Percentiles rank a stretch among this genome's conserved stretches.
Conservation (phyloP, 2,113 vertebrate species). For the Gadus macrocephalus region DNA sequence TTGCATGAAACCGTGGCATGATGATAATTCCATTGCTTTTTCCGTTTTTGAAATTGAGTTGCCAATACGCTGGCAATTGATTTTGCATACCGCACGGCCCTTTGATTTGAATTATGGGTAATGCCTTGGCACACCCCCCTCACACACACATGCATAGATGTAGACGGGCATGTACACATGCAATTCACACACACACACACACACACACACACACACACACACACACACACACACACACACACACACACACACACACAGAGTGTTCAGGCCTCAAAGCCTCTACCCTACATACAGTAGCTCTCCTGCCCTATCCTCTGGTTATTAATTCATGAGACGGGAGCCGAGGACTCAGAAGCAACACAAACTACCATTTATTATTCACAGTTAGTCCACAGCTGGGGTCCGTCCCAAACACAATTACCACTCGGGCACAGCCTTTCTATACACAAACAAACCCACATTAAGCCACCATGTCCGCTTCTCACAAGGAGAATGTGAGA, state of each 20-base stretch:
- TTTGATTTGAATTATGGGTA: no score
- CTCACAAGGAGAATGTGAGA: no score
- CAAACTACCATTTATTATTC: conserved; percentile 1
- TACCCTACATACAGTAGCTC: neutral
- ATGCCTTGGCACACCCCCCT: no score
- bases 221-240: neutral
- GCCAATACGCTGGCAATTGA: no score
- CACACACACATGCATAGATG: neutral
- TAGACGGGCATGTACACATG: neutral
- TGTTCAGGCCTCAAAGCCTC: neutral
- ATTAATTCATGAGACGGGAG: neutral
- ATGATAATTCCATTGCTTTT: no score
- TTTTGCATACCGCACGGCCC: no score
- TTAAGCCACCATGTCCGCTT: no score
- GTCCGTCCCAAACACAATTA: neutral
- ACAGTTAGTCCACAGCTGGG: neutral
- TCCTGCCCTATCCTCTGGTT: neutral
- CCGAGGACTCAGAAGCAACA: neutral
- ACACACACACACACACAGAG: neutral
- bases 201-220: neutral
- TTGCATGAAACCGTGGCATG: no score
- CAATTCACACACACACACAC: neutral
- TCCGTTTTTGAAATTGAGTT: no score
- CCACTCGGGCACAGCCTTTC: neutral
- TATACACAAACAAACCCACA: no score